These are phyloP conservation scores for Halictus quadricinctus DNA, from an alignment of 2,888 invertebrate species.

Conservation along the genomic window DNA sequence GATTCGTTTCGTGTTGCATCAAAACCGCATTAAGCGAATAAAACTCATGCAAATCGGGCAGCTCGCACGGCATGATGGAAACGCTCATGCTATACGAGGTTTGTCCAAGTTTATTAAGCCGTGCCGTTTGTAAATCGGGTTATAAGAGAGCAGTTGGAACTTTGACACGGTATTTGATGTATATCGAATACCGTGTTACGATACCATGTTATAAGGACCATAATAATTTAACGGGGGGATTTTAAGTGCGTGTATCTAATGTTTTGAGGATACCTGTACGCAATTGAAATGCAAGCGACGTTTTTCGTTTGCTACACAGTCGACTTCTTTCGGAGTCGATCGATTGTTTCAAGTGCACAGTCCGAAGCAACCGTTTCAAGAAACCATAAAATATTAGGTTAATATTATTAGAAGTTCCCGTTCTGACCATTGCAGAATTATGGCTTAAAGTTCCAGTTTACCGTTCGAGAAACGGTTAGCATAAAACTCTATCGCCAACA, in stretches of 20 bases:
- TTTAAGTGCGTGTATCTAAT: background rate
- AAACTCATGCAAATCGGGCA: too few species aligned
- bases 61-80: too few species aligned
- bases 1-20: too few species aligned
- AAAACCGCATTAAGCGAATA: too few species aligned
- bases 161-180: too few species aligned
- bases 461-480: background rate
- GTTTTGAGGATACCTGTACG: background rate
- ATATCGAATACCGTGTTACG: too few species aligned
- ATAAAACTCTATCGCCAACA: background rate
- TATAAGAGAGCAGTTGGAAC: too few species aligned
- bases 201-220: too few species aligned
- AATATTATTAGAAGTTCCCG: slow-evolving; percentile 49
- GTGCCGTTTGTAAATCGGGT: too few species aligned
- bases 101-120: too few species aligned
- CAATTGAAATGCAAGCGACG: background rate
- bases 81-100: too few species aligned
- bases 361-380: slow-evolving; percentile 35
- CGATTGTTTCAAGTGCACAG: slow-evolving; percentile 36
- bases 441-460: background rate
- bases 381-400: slow-evolving; percentile 55
- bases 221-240: too few species aligned
- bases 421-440: slow-evolving; percentile 13
- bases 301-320: background rate
- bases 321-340: slow-evolving; percentile 20